These are phyloP conservation scores for Hyperopisus bebe DNA, from an alignment of 2,113 vertebrate genomes.

Conservation along the genomic window DNA sequence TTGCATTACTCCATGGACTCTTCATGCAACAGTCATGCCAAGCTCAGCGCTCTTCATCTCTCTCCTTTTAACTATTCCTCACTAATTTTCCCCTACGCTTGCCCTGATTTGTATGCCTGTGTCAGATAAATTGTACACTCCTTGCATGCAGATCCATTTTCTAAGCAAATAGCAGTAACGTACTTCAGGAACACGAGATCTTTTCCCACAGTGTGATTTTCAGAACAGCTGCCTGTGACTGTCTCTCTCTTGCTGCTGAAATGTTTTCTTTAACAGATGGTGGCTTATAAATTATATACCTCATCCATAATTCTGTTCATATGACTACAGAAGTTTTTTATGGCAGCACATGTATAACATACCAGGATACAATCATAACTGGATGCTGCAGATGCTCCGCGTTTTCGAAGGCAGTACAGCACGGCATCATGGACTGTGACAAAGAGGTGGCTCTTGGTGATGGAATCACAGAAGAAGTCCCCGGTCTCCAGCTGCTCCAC, in stretches of 20 bases:
- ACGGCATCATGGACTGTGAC: constrained; percentile 74
- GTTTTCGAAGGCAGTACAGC: constrained; percentile 45
- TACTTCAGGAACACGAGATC: not conserved
- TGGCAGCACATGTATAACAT: constrained; percentile 15
- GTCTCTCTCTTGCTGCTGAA: not conserved
- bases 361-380: constrained; percentile 32
- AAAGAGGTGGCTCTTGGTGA: constrained; percentile 75
- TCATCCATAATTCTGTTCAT: not conserved
- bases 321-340: not conserved
- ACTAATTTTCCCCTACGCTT: not conserved
- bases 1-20: not conserved
- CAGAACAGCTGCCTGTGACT: not conserved
- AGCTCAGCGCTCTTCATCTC: not conserved
- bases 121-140: not conserved
- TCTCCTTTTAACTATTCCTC: not conserved
- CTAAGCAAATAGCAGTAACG: not conserved
- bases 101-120: not conserved
- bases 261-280: not conserved
- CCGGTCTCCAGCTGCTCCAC: constrained; percentile 72
- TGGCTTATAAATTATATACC: not conserved
- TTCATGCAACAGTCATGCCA: not conserved
- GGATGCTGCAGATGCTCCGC: not conserved
- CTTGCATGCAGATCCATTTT: not conserved
- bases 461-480: constrained; percentile 69
- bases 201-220: not conserved